Percentiles rank a stretch among this genome's conserved stretches.
phyloP scores from a whole-genome alignment of 1,140 invertebrate genomes.

The Rhagoletis pomonella region DNA sequence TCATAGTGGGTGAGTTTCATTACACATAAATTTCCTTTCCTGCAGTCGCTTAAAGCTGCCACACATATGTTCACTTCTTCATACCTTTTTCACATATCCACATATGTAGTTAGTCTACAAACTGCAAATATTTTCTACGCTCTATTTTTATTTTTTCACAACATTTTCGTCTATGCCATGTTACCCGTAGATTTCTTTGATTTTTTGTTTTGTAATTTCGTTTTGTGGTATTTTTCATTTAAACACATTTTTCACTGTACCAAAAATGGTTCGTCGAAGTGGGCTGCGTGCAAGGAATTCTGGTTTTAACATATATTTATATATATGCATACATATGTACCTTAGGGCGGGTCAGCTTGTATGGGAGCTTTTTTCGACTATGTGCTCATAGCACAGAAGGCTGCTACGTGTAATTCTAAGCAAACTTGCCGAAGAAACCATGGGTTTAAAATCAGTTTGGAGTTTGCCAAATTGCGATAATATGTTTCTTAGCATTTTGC shows the following conservation, averaged over 20 bases:
- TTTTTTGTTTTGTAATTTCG: not conserved
- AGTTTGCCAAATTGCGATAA: too few species aligned
- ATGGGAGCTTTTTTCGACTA: too few species aligned
- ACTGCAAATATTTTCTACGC: not conserved
- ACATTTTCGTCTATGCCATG: slow-evolving; percentile 24
- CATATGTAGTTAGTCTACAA: not conserved
- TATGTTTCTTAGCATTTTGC: too few species aligned
- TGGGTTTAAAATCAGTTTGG: too few species aligned
- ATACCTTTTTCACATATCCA: not conserved
- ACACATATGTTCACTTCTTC: not conserved
- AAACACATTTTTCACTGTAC: slow-evolving; percentile 40
- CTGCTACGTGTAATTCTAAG: too few species aligned
- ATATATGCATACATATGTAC: too few species aligned
- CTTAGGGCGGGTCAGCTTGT: too few species aligned
- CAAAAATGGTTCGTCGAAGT: not conserved
- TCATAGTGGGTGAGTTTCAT: not conserved
- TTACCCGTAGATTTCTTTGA: not conserved
- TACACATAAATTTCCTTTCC: not conserved
- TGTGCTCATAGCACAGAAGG: too few species aligned
- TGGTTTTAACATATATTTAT: not conserved
- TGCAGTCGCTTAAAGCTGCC: not conserved
- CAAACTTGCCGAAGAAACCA: too few species aligned
- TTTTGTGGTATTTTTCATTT: slow-evolving; percentile 41
- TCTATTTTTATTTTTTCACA: not conserved
- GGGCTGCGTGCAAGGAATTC: not conserved